Evolutionary conservation across 2,113 vertebrate genomes (phyloP), one percentile per base, ranked within the genome.

Genomic region (Oxyruncus cristatus): DNA sequence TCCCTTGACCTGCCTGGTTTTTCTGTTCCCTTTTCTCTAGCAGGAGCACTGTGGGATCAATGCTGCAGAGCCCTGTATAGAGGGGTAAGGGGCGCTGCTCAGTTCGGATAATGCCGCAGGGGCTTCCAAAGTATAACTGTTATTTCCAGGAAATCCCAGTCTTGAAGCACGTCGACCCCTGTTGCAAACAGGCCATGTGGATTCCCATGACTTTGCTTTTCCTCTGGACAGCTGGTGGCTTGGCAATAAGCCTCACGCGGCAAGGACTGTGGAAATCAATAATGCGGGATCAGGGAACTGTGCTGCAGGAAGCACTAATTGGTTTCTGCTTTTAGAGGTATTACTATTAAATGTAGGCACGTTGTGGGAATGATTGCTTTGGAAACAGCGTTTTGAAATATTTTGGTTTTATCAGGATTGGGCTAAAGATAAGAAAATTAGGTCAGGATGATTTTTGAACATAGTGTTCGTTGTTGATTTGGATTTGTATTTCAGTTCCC

Each of bases 91-190:
- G 39, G 46, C 30, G 90, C 27, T 79, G 42, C 35, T 20, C 14
- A 0, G 0, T 5, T 6, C 27, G 41, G 35, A 2, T 4, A 27
- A 18, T 5, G 1, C 52, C 52, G 21, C 33, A 46, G 28, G n/a
- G 23, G 41, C n/a, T 58, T 47, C 33, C 5, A 3, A 9, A 44
- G 59, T 10, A 41, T 12, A 58, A 15, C 55, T 30, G n/a, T 22
- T 66, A 1, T n/a, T 83, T 76, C 68, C 52, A 37, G 62, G 19
- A 33, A 23, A 21, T 67, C 44, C 49, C 37, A 11, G 16, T 17
- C 27, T 59, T 12, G 33, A 44, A 80, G 52, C 28, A 3, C 42
- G 37, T 32, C 0, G 0, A 76, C 12, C 6, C 32, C 12, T 58
- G 8, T 52, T 67, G 53, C 59, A 47, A 15, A 21, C 17, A 30